Base-by-base conservation (phyloP, 2,888 invertebrate species). In the Habroteleia sp. region DNA sequence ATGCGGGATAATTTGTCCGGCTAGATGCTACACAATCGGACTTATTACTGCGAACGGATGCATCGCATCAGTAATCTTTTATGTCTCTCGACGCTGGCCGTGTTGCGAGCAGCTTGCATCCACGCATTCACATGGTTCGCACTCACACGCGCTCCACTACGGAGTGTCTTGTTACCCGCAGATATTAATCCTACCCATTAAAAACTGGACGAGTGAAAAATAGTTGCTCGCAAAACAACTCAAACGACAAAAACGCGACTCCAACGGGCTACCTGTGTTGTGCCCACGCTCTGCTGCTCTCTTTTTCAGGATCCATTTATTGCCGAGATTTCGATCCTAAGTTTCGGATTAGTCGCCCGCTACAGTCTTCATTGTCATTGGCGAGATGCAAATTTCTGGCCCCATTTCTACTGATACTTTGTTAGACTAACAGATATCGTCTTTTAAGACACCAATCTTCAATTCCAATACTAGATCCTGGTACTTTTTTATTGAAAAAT, bases 141-240 rank as follows among this genome's bases (percentile, higher is more conserved):
- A 79, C 77, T 63, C 80, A 72, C 77, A 60, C 58, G 46, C 62
- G 56, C 44, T 20, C 10, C 20, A 23, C 17, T 25, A 23, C 29
- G 25, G 85, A 87, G 88, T 86, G 84, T 88, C 88, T 87, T 88
- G 88, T 88, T 88, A 88, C 88, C 79, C 72, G 81, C 81, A 82
- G 87, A 87, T 88, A 88, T 88, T 87, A 88, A 88, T 88, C 84
- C 86, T 82, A 80, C 73, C 86, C 87, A 87, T 87, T 87, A 87
- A 88, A 87, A 87, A 86, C 82, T 84, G 84, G 85, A 84, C 84
- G 86, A 86, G 85, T 87, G 87, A 88, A 87, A 88, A 87, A 87
- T 86, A 82, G 84, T 82, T 75, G 83, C 44, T 13, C 77, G 81
- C 79, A 82, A 83, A 83, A 84, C 71, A 75, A 82, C 75, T 80